Base-by-base conservation (phyloP, 2,888 invertebrate genomes). In the Mamestra brassicae region DNA sequence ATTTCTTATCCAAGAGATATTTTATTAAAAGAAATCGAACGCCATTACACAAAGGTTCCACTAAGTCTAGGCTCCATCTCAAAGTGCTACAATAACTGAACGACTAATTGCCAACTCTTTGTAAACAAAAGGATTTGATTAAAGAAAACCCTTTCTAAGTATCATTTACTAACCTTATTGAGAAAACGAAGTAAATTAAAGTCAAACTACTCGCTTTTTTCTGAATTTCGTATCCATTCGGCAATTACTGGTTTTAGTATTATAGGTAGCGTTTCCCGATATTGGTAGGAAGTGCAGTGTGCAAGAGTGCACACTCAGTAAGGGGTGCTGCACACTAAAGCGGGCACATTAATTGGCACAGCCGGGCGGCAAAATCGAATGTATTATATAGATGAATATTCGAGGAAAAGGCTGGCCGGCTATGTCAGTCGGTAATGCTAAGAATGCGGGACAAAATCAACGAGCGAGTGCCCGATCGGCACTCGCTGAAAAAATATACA, bases 61-160 rank as follows among this genome's bases (percentile, higher is more conserved):
- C n/a, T 15, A 54, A 64, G 45, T 55, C 13, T n/a, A 38, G n/a
- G 45, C 1, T 71, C n/a, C 26, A 57, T 62, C 62, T 8, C 6
- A 34, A 74, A 74, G 15, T 47, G 10, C 34, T 60, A 34, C 11
- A 55, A 67, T 64, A 81, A 67, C 67, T 47, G 34, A 71, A 52
- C 47, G 26, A 42, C 11, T 78, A 71, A 71, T 76, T 61, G 64
- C 38, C 8, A 54, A 61, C 47, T 50, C 47, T 76, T 57, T 42
- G 13, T 50, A 65, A 65, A 69, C 42, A 65, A 57, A 68, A 54
- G 38, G 17, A 47, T 42, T 52, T 34, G 38, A 60, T 60, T 60
- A 15, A 58, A 54, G 50, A 60, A 61, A 57, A 47, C 67, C 52
- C 26, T 76, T 75, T n/a, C 26, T 10, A 13, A 36, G 55, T 50